A percentile compares a stretch with the other conserved stretches of the same genome.
Evolutionary conservation across 1,140 invertebrate genomes (phyloP).

Genomic region (Ceratosolen solmsi): DNA sequence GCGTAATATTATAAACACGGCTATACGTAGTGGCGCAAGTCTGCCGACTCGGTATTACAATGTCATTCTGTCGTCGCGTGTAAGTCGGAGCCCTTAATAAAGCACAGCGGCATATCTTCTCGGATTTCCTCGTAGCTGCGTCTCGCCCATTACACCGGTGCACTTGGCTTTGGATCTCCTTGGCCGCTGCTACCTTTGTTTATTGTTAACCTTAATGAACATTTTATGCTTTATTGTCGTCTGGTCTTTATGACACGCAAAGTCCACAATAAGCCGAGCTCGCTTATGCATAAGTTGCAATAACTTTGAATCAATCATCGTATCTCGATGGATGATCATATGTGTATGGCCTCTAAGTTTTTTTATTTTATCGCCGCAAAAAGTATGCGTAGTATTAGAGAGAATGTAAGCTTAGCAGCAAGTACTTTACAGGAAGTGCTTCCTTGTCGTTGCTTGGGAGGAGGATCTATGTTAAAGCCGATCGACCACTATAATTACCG

Average conservation of each 20-base stretch:
- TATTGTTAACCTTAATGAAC: not conserved
- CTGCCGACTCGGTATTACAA: not conserved
- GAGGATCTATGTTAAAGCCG: too few species aligned
- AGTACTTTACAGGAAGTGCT: too few species aligned
- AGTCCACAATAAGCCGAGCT: not conserved
- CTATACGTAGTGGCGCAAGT: not conserved
- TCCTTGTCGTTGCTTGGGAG: too few species aligned
- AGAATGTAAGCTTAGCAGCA: too few species aligned
- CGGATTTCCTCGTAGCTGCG: slow-evolving; percentile 32
- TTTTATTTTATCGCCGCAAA: too few species aligned
- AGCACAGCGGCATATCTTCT: slow-evolving; percentile 7
- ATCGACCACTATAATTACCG: too few species aligned
- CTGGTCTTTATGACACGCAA: not conserved
- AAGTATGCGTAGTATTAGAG: too few species aligned
- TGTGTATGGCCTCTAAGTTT: too few species aligned
- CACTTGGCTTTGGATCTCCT: not conserved
- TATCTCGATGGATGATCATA: too few species aligned
- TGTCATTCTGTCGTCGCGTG: slow-evolving; percentile 15
- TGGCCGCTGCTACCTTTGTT: not conserved
- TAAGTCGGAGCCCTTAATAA: not conserved
- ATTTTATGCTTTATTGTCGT: not conserved
- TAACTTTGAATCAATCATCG: too few species aligned
- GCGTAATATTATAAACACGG: not conserved
- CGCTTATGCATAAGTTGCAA: too few species aligned
- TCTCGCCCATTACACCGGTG: not conserved